These are phyloP conservation scores for Atopsyche davidsoni DNA, from an alignment of 1,140 invertebrate species.

Conservation along the genomic window DNA sequence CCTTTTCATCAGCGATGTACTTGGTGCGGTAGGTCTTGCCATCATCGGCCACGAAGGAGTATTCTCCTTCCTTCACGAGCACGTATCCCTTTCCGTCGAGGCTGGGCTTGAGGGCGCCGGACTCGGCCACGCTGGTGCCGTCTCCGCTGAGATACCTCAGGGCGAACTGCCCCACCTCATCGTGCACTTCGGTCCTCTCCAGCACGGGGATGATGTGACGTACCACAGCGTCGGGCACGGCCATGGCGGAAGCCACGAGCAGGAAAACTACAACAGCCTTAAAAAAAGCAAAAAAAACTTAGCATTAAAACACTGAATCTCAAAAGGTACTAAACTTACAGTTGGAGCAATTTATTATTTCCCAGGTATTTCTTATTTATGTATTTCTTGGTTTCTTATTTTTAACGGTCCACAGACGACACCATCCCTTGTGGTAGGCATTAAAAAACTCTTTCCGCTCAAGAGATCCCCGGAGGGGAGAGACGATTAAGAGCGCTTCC, in stretches of 20 bases:
- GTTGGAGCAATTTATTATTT: no score
- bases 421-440: no score
- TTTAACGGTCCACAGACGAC: no score
- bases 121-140: slow-evolving; percentile 24
- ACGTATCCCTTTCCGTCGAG: slow-evolving; percentile 23
- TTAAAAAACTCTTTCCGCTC: no score
- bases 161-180: slow-evolving; percentile 31
- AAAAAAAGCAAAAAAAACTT: slow-evolving; percentile 8
- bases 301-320: no score
- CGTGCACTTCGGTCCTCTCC: slow-evolving; percentile 26
- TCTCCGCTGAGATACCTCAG: slow-evolving; percentile 28
- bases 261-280: slow-evolving; percentile 15
- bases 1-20: slow-evolving; percentile 18
- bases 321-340: no score
- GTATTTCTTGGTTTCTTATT: no score
- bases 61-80: slow-evolving; percentile 21
- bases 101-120: slow-evolving; percentile 23
- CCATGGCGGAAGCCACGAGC: slow-evolving; percentile 13
- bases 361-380: no score
- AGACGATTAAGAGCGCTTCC: no score
- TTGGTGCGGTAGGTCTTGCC: slow-evolving; percentile 18
- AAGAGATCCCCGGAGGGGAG: no score
- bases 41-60: slow-evolving; percentile 13
- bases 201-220: slow-evolving; percentile 26
- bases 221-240: slow-evolving; percentile 10